Evolutionary conservation across 2,113 vertebrate genomes (phyloP).

Genomic region (Rhadina sibilatrix): DNA sequence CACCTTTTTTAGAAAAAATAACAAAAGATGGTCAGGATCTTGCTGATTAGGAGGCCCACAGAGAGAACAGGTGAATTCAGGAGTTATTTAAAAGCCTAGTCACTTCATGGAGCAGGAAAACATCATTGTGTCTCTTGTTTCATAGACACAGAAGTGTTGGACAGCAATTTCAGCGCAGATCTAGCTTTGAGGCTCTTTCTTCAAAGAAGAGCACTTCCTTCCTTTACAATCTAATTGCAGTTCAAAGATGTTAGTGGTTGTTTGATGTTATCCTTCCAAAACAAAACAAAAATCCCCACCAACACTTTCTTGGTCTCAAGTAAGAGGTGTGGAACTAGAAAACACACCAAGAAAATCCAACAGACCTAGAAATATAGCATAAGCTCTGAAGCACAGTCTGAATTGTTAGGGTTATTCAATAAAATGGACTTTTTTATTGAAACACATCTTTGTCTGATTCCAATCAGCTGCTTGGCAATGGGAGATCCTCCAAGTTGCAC

Average conservation of each 20-base stretch:
- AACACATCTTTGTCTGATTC: not conserved
- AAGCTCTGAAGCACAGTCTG: not conserved
- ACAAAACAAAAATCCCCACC: not conserved
- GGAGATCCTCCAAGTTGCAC: not conserved
- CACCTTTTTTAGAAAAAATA: not conserved
- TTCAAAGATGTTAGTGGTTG: not conserved
- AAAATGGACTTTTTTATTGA: not conserved
- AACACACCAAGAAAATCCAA: rapidly evolving
- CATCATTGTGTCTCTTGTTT: not conserved
- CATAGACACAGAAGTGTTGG: not conserved
- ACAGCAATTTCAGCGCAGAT: not conserved
- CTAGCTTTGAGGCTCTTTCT: not conserved
- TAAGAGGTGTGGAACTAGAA: not conserved
- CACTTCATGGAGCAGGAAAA: not conserved
- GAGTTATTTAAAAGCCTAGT: not conserved
- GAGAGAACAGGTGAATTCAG: not conserved
- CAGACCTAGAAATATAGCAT: rapidly evolving
- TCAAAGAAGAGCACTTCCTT: not conserved
- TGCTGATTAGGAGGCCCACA: not conserved
- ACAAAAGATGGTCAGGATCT: not conserved
- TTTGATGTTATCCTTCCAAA: not conserved
- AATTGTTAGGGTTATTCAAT: not conserved
- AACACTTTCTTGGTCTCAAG: not conserved
- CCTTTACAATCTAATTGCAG: not conserved
- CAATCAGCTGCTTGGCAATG: not conserved